Evolutionary conservation across 2,113 vertebrate genomes (phyloP).

Genomic region (Spermophilus dauricus): DNA sequence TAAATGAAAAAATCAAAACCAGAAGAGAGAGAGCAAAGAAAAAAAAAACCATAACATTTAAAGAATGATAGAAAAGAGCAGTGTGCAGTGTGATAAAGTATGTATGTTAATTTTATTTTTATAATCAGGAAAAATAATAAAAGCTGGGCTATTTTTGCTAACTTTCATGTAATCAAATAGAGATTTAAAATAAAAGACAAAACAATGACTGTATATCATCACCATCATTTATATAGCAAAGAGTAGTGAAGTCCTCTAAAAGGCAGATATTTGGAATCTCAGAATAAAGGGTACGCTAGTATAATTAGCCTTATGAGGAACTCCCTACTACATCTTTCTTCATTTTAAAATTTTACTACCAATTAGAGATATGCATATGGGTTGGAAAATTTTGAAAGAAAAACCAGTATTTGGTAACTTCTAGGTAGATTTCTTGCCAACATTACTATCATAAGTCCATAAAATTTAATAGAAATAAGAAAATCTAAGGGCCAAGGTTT

Average conservation of each 20-base stretch:
- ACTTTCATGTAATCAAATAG: conserved; percentile 47
- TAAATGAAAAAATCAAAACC: neutral
- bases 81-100: neutral
- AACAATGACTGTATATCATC: neutral
- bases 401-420: neutral
- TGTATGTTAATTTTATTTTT: conserved; percentile 1
- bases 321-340: neutral
- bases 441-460: neutral
- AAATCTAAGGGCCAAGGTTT: neutral
- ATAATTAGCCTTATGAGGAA: neutral
- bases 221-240: neutral
- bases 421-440: neutral
- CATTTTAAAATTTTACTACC: conserved; percentile 26
- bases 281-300: neutral
- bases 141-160: neutral
- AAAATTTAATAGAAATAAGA: conserved; percentile 42
- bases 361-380: neutral
- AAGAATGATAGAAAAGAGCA: neutral
- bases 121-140: conserved; percentile 30
- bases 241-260: neutral
- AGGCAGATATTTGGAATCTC: neutral
- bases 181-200: conserved; percentile 51
- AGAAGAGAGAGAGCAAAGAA: neutral
- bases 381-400: neutral
- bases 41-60: neutral